phyloP scores from a whole-genome alignment of 2,113 vertebrate genomes.

The Phaethon lepturus region DNA sequence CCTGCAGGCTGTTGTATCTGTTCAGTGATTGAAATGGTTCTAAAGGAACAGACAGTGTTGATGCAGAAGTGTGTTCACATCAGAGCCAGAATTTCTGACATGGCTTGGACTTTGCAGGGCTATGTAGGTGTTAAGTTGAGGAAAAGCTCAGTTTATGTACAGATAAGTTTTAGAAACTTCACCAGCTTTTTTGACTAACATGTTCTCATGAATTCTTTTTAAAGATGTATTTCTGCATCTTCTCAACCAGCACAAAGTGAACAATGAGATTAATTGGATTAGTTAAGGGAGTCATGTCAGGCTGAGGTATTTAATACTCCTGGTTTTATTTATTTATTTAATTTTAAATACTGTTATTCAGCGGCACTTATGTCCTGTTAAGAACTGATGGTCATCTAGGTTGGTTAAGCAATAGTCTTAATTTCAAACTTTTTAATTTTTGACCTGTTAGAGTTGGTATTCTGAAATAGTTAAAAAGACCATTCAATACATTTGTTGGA shows the following conservation, averaged over 20 bases:
- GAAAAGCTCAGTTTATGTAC: neutral
- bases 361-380: neutral
- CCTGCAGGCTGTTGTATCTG: neutral
- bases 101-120: neutral
- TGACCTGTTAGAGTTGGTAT: neutral
- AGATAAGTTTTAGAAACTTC: neutral
- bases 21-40: neutral
- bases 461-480: neutral
- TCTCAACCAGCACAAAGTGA: neutral
- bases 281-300: neutral
- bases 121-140: accelerated
- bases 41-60: neutral
- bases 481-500: accelerated
- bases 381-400: neutral
- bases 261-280: neutral
- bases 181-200: neutral
- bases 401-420: neutral
- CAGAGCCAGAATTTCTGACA: neutral
- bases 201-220: neutral
- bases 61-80: neutral
- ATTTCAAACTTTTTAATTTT: neutral
- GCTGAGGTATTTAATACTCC: neutral
- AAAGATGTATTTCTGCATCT: neutral
- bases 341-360: neutral
- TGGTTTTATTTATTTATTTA: neutral